Conservation (phyloP, 53 echinoderm and acorn worm species). For the Temnopleurus reevesii region DNA sequence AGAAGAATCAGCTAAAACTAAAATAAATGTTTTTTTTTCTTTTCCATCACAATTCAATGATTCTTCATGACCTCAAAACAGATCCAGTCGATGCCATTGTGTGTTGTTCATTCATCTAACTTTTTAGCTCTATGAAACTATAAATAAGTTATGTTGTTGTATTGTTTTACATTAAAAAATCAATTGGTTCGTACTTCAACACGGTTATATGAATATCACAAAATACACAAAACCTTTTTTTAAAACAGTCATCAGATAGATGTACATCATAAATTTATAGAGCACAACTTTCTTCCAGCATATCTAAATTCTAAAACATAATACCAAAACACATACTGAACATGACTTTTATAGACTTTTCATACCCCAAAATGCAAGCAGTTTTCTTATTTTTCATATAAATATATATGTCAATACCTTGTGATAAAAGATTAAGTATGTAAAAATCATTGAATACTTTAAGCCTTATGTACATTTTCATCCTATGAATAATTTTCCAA, state of each 20-base stretch:
- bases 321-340: not conserved
- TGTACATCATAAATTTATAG: too few relatives aligned
- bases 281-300: not conserved
- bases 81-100: too few relatives aligned
- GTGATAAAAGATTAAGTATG: conserved; percentile 39
- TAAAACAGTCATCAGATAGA: too few relatives aligned
- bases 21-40: not conserved
- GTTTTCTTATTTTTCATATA: conserved; percentile 3
- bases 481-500: not conserved
- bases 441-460: conserved; percentile 47
- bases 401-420: conserved; percentile 40
- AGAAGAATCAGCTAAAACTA: not conserved
- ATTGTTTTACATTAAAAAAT: too few relatives aligned
- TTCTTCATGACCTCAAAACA: not conserved
- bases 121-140: too few relatives aligned
- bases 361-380: not conserved
- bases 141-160: too few relatives aligned
- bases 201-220: too few relatives aligned
- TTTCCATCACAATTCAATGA: not conserved
- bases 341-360: not conserved
- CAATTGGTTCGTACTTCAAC: too few relatives aligned
- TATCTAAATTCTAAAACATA: not conserved
- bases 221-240: too few relatives aligned
- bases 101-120: too few relatives aligned
- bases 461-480: conserved; percentile 21